A percentile compares a stretch with the other conserved stretches of the same genome.
Evolutionary conservation across 1,140 invertebrate genomes (phyloP).

Genomic region (Linepithema humile): DNA sequence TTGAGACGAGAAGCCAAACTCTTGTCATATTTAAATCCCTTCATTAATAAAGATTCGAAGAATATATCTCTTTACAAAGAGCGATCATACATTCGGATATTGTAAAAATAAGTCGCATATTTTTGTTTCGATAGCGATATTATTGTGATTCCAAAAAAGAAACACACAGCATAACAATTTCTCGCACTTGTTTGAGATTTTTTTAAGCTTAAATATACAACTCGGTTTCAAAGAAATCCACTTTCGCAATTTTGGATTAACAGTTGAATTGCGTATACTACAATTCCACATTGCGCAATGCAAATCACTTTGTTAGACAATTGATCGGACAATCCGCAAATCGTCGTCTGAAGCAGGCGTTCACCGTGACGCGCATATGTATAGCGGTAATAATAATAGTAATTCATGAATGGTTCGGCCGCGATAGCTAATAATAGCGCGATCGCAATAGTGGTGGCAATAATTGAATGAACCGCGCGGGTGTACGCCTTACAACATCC

Average conservation of each 20-base stretch:
- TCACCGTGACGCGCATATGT: slow-evolving; percentile 9
- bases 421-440: slow-evolving; percentile 78
- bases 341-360: background rate
- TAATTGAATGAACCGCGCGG: slow-evolving; percentile 74
- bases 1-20: background rate
- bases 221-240: too few species aligned
- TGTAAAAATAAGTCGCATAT: background rate
- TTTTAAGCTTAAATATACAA: too few species aligned
- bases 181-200: too few species aligned
- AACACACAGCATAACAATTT: too few species aligned
- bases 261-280: too few species aligned
- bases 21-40: background rate
- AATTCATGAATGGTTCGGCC: slow-evolving; percentile 56
- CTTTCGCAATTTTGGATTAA: background rate
- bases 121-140: background rate
- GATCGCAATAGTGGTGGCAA: slow-evolving; percentile 75
- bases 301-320: background rate
- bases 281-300: background rate
- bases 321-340: slow-evolving; percentile 14
- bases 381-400: slow-evolving; percentile 45
- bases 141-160: background rate
- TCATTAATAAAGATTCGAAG: background rate
- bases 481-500: slow-evolving; percentile 79
- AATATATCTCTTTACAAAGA: too few species aligned
- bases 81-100: background rate